Conservation (phyloP, 30 jellyfish, hydroid and myxozoan genomes). For the Pelagia noctiluca region DNA sequence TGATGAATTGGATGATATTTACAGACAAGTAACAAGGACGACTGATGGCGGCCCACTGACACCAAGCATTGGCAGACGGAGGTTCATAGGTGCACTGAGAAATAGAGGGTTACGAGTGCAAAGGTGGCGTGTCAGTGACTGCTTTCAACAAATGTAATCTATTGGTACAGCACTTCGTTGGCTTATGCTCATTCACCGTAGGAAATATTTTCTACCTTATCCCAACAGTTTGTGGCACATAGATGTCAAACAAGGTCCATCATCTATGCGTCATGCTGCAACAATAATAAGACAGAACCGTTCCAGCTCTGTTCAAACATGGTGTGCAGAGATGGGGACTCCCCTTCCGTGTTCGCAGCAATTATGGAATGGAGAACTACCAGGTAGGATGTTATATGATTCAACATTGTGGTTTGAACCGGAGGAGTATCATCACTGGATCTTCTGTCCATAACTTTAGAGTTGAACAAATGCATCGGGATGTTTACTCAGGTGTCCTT, state of each 20-base stretch:
- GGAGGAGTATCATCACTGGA: slow-evolving; percentile 53
- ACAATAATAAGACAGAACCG: slow-evolving; percentile 48
- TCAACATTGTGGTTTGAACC: slow-evolving; percentile 17
- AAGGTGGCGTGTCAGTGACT: too few species aligned
- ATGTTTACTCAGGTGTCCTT: slow-evolving; percentile 40
- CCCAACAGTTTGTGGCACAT: too few species aligned
- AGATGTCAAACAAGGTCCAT: slow-evolving; percentile 18
- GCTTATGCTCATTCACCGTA: too few species aligned
- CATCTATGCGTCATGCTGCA: slow-evolving; percentile 7
- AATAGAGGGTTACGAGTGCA: too few species aligned
- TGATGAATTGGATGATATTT: too few species aligned
- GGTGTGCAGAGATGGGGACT: slow-evolving; percentile 9
- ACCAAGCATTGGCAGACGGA: too few species aligned
- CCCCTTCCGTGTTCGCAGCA: slow-evolving; percentile 2
- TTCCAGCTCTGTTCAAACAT: slow-evolving; percentile 15
- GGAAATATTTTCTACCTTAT: too few species aligned
- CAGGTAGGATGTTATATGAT: slow-evolving; percentile 7
- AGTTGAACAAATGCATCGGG: slow-evolving; percentile 56
- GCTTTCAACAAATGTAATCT: too few species aligned
- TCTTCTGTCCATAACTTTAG: slow-evolving; percentile 48
- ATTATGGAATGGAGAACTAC: slow-evolving; percentile 23
- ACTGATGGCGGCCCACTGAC: too few species aligned
- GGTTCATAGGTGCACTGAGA: too few species aligned
- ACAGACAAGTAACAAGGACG: too few species aligned
- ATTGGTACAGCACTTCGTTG: too few species aligned